Conservation (phyloP, 2,888 invertebrate species). For the Homarus gammarus region DNA sequence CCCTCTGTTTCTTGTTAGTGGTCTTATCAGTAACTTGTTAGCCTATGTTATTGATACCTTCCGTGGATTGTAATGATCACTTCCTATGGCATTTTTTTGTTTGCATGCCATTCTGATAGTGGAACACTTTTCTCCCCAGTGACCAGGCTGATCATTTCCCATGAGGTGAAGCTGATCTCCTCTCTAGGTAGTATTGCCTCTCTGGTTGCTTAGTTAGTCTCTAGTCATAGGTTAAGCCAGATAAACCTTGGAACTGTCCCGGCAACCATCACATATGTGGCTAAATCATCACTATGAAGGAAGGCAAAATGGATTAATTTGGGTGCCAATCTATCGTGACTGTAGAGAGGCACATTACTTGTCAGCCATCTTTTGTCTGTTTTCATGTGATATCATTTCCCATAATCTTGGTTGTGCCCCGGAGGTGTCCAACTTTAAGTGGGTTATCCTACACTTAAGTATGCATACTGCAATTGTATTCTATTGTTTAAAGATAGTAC, state of each 20-base stretch:
- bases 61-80: conserved; percentile 63
- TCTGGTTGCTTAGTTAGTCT: conserved; percentile 66
- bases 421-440: conserved; percentile 39
- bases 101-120: conserved; percentile 71
- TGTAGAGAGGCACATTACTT: conserved; percentile 1
- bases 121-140: conserved; percentile 69
- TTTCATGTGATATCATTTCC: neutral
- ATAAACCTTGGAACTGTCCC: conserved; percentile 27
- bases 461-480: conserved; percentile 24
- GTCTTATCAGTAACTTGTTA: conserved; percentile 58
- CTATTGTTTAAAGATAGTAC: conserved; percentile 7
- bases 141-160: conserved; percentile 68
- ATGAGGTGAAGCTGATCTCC: conserved; percentile 68
- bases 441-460: conserved; percentile 39
- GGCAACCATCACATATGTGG: conserved; percentile 19
- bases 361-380: conserved; percentile 28
- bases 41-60: conserved; percentile 64
- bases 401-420: conserved; percentile 28
- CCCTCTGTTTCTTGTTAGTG: conserved; percentile 12
- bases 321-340: neutral
- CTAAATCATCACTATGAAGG: conserved; percentile 20
- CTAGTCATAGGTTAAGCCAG: conserved; percentile 33
- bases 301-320: conserved; percentile 11
- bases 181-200: conserved; percentile 69
- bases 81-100: conserved; percentile 68